Percentiles rank a stretch among this genome's conserved stretches.
Evolutionary conservation across 2,113 vertebrate species (phyloP).

Genomic region (Lonchura striata): DNA sequence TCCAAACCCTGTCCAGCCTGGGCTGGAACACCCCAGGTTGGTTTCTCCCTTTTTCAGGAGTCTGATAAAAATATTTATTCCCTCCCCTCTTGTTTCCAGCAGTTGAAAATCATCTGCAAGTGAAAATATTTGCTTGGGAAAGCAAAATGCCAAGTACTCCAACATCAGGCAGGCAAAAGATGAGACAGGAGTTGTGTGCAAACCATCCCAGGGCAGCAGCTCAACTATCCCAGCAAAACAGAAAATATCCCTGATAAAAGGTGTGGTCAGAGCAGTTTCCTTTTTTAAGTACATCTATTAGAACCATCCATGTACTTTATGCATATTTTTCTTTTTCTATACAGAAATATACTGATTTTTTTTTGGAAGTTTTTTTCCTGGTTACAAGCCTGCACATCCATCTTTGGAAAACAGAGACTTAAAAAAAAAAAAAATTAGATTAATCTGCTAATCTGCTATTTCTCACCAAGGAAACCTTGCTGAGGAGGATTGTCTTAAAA

Average conservation of each 20-base stretch:
- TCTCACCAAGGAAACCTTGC: background rate
- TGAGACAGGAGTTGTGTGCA: background rate
- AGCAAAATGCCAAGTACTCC: background rate
- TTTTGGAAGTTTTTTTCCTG: background rate
- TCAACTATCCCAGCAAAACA: background rate
- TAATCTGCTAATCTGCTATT: background rate
- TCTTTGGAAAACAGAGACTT: background rate
- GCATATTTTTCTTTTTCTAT: fast-evolving
- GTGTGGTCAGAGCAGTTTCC: background rate
- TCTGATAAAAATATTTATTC: background rate
- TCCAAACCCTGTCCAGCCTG: fast-evolving
- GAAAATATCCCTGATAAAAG: background rate
- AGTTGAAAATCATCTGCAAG: background rate
- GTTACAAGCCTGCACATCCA: background rate
- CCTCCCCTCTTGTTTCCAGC: background rate
- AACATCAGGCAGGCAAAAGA: background rate
- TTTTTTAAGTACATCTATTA: background rate
- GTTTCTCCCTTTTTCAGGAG: background rate
- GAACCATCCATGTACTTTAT: background rate
- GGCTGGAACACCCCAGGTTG: background rate
- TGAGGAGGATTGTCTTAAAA: background rate
- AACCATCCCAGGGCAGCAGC: background rate
- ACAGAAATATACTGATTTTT: background rate
- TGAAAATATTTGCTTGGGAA: background rate
- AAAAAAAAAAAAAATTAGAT: background rate